Evolutionary conservation across 2,113 vertebrate genomes (phyloP).

Genomic region (Daubentonia madagascariensis): DNA sequence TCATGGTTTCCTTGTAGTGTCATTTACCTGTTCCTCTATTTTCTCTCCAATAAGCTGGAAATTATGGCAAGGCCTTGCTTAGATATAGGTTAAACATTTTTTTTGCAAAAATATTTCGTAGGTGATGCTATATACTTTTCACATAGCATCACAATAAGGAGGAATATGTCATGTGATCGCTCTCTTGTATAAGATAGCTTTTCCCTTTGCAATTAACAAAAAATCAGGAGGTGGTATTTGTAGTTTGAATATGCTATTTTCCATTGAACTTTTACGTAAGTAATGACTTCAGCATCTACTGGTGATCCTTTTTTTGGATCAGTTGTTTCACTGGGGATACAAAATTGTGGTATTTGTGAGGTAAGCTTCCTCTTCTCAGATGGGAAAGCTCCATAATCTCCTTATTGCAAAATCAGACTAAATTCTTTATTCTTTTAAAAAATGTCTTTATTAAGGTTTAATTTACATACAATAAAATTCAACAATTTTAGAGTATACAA

Average conservation of each 20-base stretch:
- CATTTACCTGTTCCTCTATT: not conserved
- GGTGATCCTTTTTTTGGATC: not conserved
- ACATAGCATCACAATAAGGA: not conserved
- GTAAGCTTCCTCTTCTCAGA: not conserved
- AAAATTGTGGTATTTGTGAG: not conserved
- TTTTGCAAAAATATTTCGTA: not conserved
- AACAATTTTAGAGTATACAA: not conserved
- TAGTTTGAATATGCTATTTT: not conserved
- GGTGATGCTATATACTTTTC: not conserved
- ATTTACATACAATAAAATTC: not conserved
- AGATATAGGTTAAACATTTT: not conserved
- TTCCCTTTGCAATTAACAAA: not conserved
- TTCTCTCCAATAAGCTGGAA: not conserved
- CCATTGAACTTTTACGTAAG: not conserved
- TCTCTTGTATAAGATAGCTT: not conserved
- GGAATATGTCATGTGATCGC: not conserved
- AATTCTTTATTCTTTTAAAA: not conserved
- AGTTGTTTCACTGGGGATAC: not conserved
- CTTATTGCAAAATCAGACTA: not conserved
- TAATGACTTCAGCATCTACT: not conserved
- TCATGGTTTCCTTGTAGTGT: not conserved
- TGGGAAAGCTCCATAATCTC: not conserved
- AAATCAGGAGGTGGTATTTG: not conserved
- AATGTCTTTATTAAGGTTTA: not conserved
- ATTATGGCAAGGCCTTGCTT: not conserved